These are phyloP conservation scores for Apodemia zela DNA, from an alignment of 2,888 invertebrate species.

Conservation along the genomic window DNA sequence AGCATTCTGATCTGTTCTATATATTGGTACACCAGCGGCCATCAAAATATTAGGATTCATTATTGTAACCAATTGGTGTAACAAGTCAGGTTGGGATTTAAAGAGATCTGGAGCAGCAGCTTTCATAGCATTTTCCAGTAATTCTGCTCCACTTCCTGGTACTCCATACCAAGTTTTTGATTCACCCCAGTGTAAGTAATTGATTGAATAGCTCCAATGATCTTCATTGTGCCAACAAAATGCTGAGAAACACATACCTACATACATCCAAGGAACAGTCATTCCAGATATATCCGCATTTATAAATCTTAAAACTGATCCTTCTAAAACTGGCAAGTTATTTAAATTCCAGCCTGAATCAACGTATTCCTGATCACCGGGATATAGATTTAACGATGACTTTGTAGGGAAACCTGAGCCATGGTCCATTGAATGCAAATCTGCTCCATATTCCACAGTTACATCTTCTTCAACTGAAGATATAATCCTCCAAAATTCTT, in stretches of 20 bases:
- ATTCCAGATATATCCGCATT: slow-evolving; percentile 88
- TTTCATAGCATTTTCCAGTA: slow-evolving; percentile 86
- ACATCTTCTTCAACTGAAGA: slow-evolving; percentile 87
- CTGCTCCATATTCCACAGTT: slow-evolving; percentile 89
- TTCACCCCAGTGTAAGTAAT: slow-evolving; percentile 91
- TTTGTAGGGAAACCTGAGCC: slow-evolving; percentile 89
- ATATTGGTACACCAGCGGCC: slow-evolving; percentile 81
- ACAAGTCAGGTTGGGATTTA: slow-evolving; percentile 85
- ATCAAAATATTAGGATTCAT: slow-evolving; percentile 88
- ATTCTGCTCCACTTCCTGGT: slow-evolving; percentile 84
- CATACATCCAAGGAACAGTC: slow-evolving; percentile 90
- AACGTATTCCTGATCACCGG: slow-evolving; percentile 83
- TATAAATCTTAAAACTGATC: slow-evolving; percentile 86
- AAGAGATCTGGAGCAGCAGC: slow-evolving; percentile 87
- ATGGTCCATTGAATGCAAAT: slow-evolving; percentile 87
- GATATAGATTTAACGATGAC: slow-evolving; percentile 79
- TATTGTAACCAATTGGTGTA: slow-evolving; percentile 89
- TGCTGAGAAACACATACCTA: slow-evolving; percentile 91
- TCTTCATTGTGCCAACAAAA: slow-evolving; percentile 93
- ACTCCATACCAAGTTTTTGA: slow-evolving; percentile 92
- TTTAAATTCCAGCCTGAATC: slow-evolving; percentile 89
- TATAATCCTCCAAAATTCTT: slow-evolving; percentile 89
- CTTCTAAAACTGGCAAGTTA: slow-evolving; percentile 85
- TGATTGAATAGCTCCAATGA: slow-evolving; percentile 91
- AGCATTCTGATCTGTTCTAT: slow-evolving; percentile 85